Percentiles rank a stretch among this genome's conserved stretches.
These are phyloP conservation scores for Formica selysi DNA, from an alignment of 1,140 invertebrate genomes.

Conservation along the genomic window DNA sequence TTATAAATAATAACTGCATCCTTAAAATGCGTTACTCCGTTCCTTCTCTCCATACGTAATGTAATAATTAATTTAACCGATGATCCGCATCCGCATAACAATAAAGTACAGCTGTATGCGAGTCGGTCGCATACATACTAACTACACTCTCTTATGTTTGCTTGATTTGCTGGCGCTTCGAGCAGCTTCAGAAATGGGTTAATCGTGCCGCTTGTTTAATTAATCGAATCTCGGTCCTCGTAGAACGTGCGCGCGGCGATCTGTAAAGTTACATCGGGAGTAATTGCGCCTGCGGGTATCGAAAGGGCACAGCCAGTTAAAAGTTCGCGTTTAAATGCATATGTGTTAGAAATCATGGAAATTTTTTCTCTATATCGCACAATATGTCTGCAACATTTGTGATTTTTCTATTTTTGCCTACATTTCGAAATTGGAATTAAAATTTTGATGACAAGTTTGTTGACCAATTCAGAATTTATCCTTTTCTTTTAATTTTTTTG, in stretches of 20 bases:
- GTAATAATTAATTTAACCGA: constrained; percentile 54
- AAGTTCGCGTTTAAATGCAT: constrained; percentile 37
- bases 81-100: constrained; percentile 43
- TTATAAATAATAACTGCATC: constrained; percentile 46
- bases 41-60: background rate
- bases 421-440: background rate
- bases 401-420: background rate
- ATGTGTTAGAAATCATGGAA: constrained; percentile 12
- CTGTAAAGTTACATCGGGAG: constrained; percentile 45
- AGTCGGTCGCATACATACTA: background rate
- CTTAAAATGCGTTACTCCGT: constrained; percentile 44
- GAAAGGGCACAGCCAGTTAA: constrained; percentile 33
- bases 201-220: constrained; percentile 60
- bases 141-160: constrained; percentile 44
- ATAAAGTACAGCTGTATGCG: constrained; percentile 29
- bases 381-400: background rate
- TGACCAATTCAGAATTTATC: background rate
- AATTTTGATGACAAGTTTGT: background rate
- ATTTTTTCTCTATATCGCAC: background rate
- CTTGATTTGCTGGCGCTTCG: constrained; percentile 46
- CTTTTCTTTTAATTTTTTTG: too few species aligned
- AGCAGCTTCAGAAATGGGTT: constrained; percentile 57
- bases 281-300: constrained; percentile 51
- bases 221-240: constrained; percentile 54
- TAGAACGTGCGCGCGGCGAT: constrained; percentile 48